Base-by-base conservation (phyloP, 2,888 invertebrate genomes). In the Elysia crispata region DNA sequence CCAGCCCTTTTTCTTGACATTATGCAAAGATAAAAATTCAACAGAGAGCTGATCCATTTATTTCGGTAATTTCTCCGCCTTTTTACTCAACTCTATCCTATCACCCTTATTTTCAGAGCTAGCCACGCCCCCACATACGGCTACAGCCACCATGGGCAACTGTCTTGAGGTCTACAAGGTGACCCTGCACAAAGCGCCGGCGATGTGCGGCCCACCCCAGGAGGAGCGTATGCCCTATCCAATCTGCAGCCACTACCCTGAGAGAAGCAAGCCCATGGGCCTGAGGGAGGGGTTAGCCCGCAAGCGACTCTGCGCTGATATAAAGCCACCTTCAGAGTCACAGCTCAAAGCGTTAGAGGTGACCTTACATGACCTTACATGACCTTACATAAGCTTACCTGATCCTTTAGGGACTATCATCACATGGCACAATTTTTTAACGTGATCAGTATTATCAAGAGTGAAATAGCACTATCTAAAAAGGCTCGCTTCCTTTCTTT, bases 81-180 rank as follows among this genome's bases (percentile, higher is more conserved):
- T 33, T 62, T 25, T 76, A 30, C 31, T n/a, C 31, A 15, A 23
- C 25, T 33, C 25, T 62, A 23, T 76, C 30, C 41, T 33, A 28
- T 23, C 66, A 23, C 41, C 31, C 33, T 11, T 62, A 1, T 75
- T 20, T 76, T 25, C 28, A 41, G 60, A 25, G 15, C 60, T 41
- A 8, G 33, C 62, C 41, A 33, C 60, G 18, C 33, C 15, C 31
- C 62, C 49, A 25, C 31, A 57, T 28, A 57, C 33, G 31, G 23
- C 23, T 20, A 11, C 66, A 0, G 28, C 31, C 54, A n/a, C 81
- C 73, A 86, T 85, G 88, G 89, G 89, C 80, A 89, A 89, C 85
- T 89, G 88, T 69, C 83, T 89, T 41, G 88, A 89, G 82, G 81
- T 87, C 13, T 89, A 87, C 77, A 87, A 85, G 72, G 69, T 86